These are phyloP conservation scores for Temnothorax rugatulus DNA, from an alignment of 2,888 invertebrate species.

Conservation along the genomic window DNA sequence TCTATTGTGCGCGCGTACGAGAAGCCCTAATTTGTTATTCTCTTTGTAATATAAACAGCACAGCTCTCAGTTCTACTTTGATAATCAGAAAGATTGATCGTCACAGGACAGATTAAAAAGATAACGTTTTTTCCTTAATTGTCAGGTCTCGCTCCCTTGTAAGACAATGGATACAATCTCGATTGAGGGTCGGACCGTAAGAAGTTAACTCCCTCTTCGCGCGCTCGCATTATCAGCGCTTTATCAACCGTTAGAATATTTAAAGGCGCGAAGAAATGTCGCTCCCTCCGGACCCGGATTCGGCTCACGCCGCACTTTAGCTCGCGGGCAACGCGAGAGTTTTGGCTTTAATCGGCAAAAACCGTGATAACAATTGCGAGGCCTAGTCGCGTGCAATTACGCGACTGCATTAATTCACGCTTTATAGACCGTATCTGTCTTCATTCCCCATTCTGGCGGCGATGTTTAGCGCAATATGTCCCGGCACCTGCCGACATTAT, in stretches of 20 bases:
- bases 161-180: background rate
- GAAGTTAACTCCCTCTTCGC: background rate
- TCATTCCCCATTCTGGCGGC: constrained; percentile 49
- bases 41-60: background rate
- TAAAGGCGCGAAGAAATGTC: background rate
- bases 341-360: constrained; percentile 44
- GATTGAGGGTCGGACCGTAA: too few relatives aligned
- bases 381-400: constrained; percentile 61
- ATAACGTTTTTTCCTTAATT: background rate
- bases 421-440: constrained; percentile 70
- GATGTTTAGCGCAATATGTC: constrained; percentile 67
- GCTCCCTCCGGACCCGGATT: background rate
- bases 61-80: background rate
- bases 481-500: constrained; percentile 59
- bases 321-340: constrained; percentile 33
- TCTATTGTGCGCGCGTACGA: background rate
- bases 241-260: constrained; percentile 1
- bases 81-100: background rate
- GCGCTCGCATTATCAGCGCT: constrained; percentile 2
- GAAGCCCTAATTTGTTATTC: background rate
- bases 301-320: background rate
- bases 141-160: background rate
- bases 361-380: constrained; percentile 56
- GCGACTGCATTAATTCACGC: constrained; percentile 63
- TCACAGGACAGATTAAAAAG: background rate